Conservation (phyloP, 2,888 invertebrate species). For the Ormyrus labotus region DNA sequence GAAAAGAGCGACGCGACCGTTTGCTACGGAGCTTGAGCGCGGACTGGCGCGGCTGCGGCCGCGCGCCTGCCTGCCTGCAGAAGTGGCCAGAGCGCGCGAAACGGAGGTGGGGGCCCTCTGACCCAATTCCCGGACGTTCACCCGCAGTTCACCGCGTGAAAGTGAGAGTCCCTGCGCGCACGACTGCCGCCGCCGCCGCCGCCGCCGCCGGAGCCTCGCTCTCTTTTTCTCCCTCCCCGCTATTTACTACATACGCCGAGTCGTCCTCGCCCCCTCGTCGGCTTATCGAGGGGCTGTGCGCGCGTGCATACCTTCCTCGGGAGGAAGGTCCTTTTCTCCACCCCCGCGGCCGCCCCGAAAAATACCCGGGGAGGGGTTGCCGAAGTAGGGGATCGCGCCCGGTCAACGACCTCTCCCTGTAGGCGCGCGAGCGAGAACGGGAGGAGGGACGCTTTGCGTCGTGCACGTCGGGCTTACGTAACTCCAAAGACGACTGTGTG, state of each 20-base stretch:
- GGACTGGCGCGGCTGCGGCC: conserved; percentile 71
- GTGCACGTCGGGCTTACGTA: conserved; percentile 22
- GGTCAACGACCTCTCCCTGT: conserved; percentile 59
- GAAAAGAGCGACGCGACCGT: conserved; percentile 68
- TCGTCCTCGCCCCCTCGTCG: conserved; percentile 23
- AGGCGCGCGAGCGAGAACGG: conserved; percentile 17
- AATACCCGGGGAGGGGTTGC: neutral
- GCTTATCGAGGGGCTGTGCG: conserved; percentile 11
- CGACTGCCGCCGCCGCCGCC: conserved; percentile 61
- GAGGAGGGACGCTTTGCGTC: neutral
- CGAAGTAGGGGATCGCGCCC: conserved; percentile 19
- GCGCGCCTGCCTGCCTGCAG: neutral
- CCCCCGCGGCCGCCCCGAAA: neutral
- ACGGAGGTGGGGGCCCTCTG: conserved; percentile 82
- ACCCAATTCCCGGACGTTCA: conserved; percentile 88
- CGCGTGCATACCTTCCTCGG: neutral
- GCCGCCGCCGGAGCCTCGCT: conserved; percentile 66
- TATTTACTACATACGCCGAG: neutral
- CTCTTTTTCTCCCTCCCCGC: conserved; percentile 51
- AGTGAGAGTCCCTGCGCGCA: conserved; percentile 77
- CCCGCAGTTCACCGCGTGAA: conserved; percentile 81
- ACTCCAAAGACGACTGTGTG: neutral
- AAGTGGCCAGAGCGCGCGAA: conserved; percentile 47
- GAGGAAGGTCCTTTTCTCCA: conserved; percentile 28
- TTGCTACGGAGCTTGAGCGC: conserved; percentile 73